Percentiles rank a stretch among this genome's conserved stretches.
These are phyloP conservation scores for Athripsodes cinereus DNA, from an alignment of 2,888 invertebrate species.

Conservation along the genomic window DNA sequence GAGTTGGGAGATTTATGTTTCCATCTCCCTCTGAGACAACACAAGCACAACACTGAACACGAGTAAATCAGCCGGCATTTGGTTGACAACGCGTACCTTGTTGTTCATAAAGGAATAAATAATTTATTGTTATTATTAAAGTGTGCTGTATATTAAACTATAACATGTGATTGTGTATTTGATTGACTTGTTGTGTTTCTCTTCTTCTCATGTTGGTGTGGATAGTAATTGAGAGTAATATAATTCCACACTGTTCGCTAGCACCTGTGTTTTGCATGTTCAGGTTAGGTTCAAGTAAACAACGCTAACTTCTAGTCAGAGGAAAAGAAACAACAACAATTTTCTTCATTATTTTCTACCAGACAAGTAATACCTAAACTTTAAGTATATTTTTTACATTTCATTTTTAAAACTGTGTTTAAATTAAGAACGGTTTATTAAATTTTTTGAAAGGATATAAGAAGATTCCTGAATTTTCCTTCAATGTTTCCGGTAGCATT, in stretches of 20 bases:
- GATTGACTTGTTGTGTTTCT: constrained; percentile 3
- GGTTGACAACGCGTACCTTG: constrained; percentile 21
- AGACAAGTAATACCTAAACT: too few relatives aligned
- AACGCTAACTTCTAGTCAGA: constrained; percentile 8
- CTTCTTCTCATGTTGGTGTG: neutral
- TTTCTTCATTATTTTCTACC: too few relatives aligned
- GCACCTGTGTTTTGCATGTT: constrained; percentile 1
- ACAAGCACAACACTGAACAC: constrained; percentile 10
- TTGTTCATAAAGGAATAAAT: constrained; percentile 14
- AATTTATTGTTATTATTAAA: constrained; percentile 1
- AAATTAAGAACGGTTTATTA: too few relatives aligned
- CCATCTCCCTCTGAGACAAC: constrained; percentile 15
- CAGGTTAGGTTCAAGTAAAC: constrained; percentile 23
- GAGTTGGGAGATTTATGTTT: neutral
- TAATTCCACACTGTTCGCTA: too few relatives aligned
- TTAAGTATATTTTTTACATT: too few relatives aligned
- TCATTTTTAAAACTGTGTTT: too few relatives aligned
- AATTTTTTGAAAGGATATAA: too few relatives aligned
- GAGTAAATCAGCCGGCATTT: constrained; percentile 17
- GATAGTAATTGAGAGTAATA: neutral
- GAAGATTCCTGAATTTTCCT: too few relatives aligned
- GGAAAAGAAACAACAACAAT: too few relatives aligned
- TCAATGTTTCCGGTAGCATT: too few relatives aligned
- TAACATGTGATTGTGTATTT: neutral
- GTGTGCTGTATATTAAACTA: too few relatives aligned